phyloP scores from a whole-genome alignment of 2,888 invertebrate species.

The Apotomis capreana region DNA sequence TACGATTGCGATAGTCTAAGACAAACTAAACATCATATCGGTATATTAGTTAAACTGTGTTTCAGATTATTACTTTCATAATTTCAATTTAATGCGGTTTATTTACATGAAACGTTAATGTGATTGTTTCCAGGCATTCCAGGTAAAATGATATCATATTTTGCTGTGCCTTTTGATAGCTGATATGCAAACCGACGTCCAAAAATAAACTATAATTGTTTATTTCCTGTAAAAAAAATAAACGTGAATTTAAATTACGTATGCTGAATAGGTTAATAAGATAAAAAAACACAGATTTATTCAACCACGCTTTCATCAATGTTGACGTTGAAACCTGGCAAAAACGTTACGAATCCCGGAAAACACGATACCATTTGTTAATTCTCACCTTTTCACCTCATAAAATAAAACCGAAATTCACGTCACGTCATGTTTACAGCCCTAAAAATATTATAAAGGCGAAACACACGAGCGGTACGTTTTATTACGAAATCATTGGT shows the following conservation, averaged over 20 bases:
- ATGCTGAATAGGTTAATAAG: neutral
- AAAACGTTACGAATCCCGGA: neutral
- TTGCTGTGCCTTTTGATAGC: too few relatives aligned
- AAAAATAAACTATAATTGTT: neutral
- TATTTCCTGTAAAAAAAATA: neutral
- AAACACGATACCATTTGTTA: slow-evolving; percentile 28
- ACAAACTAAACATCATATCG: too few relatives aligned
- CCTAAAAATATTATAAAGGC: slow-evolving; percentile 41
- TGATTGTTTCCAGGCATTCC: too few relatives aligned
- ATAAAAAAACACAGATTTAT: neutral
- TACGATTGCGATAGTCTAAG: too few relatives aligned
- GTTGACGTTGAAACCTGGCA: slow-evolving; percentile 6
- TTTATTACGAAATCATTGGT: slow-evolving; percentile 56
- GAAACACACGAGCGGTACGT: slow-evolving; percentile 46
- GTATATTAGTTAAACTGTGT: too few relatives aligned
- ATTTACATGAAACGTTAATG: too few relatives aligned
- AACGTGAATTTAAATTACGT: neutral
- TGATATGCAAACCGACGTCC: too few relatives aligned
- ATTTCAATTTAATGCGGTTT: too few relatives aligned
- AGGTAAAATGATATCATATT: too few relatives aligned
- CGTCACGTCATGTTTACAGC: slow-evolving; percentile 40
- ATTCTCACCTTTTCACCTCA: slow-evolving; percentile 38
- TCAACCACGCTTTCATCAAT: neutral
- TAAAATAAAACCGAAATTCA: slow-evolving; percentile 37
- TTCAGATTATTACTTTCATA: too few relatives aligned